Evolutionary conservation across 2,113 vertebrate genomes (phyloP), one percentile per base, ranked within the genome.

Genomic region (Caranx melampygus): DNA sequence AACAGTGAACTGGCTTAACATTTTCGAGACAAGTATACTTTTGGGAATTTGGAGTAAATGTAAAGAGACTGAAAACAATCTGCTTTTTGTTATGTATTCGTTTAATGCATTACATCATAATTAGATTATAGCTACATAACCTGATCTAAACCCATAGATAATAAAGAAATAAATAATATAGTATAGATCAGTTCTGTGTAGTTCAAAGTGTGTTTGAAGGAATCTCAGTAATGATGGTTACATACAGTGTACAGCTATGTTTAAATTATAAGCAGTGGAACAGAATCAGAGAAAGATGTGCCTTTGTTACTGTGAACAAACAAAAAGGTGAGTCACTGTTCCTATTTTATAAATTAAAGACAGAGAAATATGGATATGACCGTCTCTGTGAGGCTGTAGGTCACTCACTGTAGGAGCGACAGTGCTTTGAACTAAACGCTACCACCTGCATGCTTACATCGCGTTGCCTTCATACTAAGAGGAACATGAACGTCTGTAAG

Each of bases 21-120:
- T 59, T 26, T 55, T 8, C 8, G 33, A 44, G 55, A 68, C 11
- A 71, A 63, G 2, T 64, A 54, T 34, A 49, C 72, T 33, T 74
- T 21, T 37, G 34, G 33, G 59, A 61, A 37, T 37, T 61, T 37
- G 0, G 64, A 75, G 60, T 75, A 81, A 44, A 61, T 4, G 0
- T 13, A n/a, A 51, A 1, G 65, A 62, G 20, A 68, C 11, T 37
- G 21, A 45, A 35, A 12, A 40, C 37, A 12, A 21, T 60, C 6
- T n/a, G 69, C 35, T 44, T 51, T 67, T 40, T 4, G 10, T 52
- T 52, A 10, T 52, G 7, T 52, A 3, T 52, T 21, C n/a, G 8
- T 72, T 37, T 60, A 35, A 55, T 55, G 31, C 31, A n/a, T 72
- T 71, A 58, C 37, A 70, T n/a, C 26, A 75, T 61, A n/a, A 71